Base-by-base conservation (phyloP, 2,888 invertebrate genomes). In the Hydrotaea diabolus region DNA sequence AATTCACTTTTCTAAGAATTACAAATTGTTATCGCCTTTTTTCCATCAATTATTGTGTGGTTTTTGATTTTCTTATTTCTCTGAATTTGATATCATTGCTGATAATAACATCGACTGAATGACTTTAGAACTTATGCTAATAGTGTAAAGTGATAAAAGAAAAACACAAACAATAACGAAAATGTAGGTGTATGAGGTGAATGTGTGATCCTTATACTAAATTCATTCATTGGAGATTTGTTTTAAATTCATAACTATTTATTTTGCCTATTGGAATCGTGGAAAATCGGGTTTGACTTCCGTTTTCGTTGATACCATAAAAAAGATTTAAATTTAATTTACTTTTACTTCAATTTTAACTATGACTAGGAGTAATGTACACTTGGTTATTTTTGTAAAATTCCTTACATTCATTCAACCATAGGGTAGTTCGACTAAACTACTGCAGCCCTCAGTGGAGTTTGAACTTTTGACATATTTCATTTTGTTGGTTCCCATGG, bases 161-260 rank as follows among this genome's bases (percentile, higher is more conserved):
- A 13, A n/a, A 49, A 49, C 15, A 49, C 49, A 49, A n/a, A 49
- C n/a, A 2, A 7, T 26, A 59, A 59, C 17, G 7, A 13, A 17
- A 5, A 21, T 19, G 55, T 57, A 21, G 19, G 31, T 62, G 26
- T 59, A 23, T 57, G 57, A 9, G 57, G 57, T 57, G 39, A 36
- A 17, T 64, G 21, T 21, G 69, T 23, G 43, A n/a, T 36, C 36
- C 39, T 23, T 69, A 46, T 46, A 23, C 11, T 13, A 46, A 15
- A 46, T 15, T 69, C 23, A 31, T 31, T 69, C n/a, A n/a, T 21
- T 43, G 8, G 69, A 46, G 46, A 46, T 64, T 26, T 31, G 31
- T 4, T 31, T 23, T 69, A 69, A 69, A 69, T 69, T 69, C 69
- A 69, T 69, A 69, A 69, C 69, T 69, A 69, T 69, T 69, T 8